Evolutionary conservation across 1,140 invertebrate species (phyloP).

Genomic region (Bicyclus anynana): DNA sequence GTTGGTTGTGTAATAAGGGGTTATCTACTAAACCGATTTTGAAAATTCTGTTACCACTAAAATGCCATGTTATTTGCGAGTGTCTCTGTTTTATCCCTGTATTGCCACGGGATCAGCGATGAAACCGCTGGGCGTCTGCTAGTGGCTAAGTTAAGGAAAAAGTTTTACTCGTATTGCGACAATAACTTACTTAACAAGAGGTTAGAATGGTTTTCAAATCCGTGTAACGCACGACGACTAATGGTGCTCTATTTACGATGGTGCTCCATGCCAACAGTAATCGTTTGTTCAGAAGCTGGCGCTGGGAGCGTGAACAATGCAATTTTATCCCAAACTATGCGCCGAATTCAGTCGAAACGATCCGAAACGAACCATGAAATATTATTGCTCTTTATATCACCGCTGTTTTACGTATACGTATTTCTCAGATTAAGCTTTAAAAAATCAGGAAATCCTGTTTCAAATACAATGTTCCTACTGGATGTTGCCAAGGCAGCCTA

Average conservation of each 20-base stretch:
- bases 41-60: too few species aligned
- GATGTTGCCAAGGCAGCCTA: too few species aligned
- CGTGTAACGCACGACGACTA: background rate
- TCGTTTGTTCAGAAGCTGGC: constrained; percentile 55
- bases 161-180: too few species aligned
- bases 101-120: too few species aligned
- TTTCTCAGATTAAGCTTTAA: background rate
- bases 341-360: constrained; percentile 22
- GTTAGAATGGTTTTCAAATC: background rate
- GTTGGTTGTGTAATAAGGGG: too few species aligned
- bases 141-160: too few species aligned
- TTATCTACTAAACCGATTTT: too few species aligned
- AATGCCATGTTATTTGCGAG: too few species aligned
- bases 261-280: constrained; percentile 37
- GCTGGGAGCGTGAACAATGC: constrained; percentile 43
- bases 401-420: background rate
- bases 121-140: too few species aligned
- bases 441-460: background rate
- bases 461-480: too few species aligned
- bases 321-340: constrained; percentile 48
- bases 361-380: background rate
- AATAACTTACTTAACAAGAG: background rate
- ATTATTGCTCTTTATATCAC: background rate
- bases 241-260: constrained; percentile 49
- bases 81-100: too few species aligned